A percentile compares a stretch with the other conserved stretches of the same genome.
phyloP scores from a whole-genome alignment of 2,888 invertebrate species.

The Volucella zonaria region DNA sequence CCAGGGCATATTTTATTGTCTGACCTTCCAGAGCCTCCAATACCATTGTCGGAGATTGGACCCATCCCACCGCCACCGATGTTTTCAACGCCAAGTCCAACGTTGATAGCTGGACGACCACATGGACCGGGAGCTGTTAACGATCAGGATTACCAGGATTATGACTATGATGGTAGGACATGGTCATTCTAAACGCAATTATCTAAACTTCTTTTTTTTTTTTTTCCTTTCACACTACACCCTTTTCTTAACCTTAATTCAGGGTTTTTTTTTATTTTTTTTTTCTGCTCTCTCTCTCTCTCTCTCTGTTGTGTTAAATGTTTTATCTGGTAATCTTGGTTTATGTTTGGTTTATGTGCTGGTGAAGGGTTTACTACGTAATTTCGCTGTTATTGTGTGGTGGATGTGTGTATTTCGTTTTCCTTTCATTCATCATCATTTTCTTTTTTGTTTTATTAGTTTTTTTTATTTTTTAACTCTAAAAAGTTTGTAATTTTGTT shows the following conservation, averaged over 20 bases:
- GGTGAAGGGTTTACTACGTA: slow-evolving; percentile 33
- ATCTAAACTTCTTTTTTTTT: neutral
- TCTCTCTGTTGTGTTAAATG: neutral
- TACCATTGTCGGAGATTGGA: slow-evolving; percentile 95
- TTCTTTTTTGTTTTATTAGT: slow-evolving; percentile 8
- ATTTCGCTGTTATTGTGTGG: slow-evolving; percentile 6
- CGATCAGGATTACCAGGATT: slow-evolving; percentile 83
- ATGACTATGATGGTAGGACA: slow-evolving; percentile 86
- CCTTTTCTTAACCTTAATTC: slow-evolving; percentile 9
- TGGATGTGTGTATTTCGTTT: slow-evolving; percentile 3
- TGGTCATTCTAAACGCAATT: slow-evolving; percentile 36
- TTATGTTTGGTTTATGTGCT: slow-evolving; percentile 33
- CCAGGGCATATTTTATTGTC: slow-evolving; percentile 88
- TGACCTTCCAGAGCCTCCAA: slow-evolving; percentile 95
- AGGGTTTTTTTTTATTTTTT: slow-evolving; percentile 13
- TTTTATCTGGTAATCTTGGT: slow-evolving; percentile 46
- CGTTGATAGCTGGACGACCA: slow-evolving; percentile 84
- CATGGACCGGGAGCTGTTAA: slow-evolving; percentile 82
- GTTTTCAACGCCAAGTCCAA: slow-evolving; percentile 95
- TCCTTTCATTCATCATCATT: slow-evolving; percentile 56
- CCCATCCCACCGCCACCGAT: slow-evolving; percentile 97
- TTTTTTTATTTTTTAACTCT: neutral
- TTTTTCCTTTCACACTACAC: slow-evolving; percentile 13
- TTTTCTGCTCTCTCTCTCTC: neutral
- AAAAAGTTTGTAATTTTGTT: neutral